These are phyloP conservation scores for Vollenhovia emeryi DNA, from an alignment of 1,140 invertebrate species.

Conservation along the genomic window DNA sequence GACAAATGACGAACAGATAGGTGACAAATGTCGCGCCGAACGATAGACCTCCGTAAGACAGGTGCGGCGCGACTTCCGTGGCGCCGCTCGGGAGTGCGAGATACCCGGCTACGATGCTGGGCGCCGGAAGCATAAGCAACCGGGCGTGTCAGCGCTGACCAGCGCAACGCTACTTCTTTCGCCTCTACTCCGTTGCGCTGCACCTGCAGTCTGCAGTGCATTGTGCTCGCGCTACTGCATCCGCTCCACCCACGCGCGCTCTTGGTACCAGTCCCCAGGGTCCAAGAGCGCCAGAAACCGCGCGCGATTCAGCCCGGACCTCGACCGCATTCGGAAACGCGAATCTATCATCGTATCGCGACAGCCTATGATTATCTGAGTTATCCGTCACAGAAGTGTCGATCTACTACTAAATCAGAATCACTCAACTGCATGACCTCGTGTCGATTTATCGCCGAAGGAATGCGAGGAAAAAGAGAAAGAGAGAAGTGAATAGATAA, in stretches of 20 bases:
- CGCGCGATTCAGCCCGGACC: conserved; percentile 27
- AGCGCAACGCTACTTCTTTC: conserved; percentile 82
- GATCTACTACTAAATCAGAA: background rate
- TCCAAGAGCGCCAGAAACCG: conserved; percentile 19
- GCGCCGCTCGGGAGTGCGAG: conserved; percentile 46
- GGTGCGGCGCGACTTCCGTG: conserved; percentile 47
- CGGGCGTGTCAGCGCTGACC: conserved; percentile 83
- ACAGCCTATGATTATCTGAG: conserved; percentile 57
- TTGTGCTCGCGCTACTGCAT: conserved; percentile 69
- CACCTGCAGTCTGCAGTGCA: conserved; percentile 79
- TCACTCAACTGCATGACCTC: background rate
- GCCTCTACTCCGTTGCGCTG: conserved; percentile 72
- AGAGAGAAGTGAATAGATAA: background rate
- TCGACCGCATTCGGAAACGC: conserved; percentile 24
- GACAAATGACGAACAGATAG: conserved; percentile 25
- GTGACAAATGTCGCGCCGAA: conserved; percentile 23
- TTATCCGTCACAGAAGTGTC: background rate
- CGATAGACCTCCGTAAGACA: background rate
- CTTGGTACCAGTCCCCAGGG: conserved; percentile 52
- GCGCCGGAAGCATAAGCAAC: conserved; percentile 80
- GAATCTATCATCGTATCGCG: conserved; percentile 33
- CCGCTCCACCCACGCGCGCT: conserved; percentile 74
- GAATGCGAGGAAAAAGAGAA: background rate
- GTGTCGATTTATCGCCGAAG: background rate
- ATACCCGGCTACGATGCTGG: conserved; percentile 58